A percentile compares a stretch with the other conserved stretches of the same genome.
phyloP scores from a whole-genome alignment of 2,888 invertebrate species.

The Acholoe squamosa region DNA sequence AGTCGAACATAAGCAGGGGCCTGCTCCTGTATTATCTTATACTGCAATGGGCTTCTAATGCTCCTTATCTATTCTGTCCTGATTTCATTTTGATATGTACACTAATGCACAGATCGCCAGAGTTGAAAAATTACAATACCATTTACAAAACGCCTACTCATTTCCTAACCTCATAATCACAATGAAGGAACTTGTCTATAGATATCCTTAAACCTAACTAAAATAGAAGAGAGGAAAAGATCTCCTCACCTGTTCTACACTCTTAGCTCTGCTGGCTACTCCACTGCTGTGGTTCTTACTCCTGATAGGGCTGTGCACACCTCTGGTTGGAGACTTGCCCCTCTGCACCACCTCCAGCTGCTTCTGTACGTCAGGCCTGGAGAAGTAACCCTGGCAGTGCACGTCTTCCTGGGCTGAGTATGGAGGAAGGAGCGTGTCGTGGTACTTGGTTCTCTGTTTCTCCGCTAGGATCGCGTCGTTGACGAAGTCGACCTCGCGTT shows the following conservation, averaged over 20 bases:
- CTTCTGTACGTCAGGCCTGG: not conserved
- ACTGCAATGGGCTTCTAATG: no score
- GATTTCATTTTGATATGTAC: no score
- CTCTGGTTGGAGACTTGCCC: not conserved
- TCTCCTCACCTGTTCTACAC: not conserved
- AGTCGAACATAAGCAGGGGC: no score
- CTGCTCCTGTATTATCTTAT: no score
- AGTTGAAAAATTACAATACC: no score
- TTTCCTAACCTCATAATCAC: no score
- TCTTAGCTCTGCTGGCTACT: not conserved
- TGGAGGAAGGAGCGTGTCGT: conserved; percentile 78
- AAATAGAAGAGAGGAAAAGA: not conserved
- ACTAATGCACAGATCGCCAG: no score
- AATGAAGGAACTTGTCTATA: no score
- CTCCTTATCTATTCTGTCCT: no score
- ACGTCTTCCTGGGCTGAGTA: conserved; percentile 78
- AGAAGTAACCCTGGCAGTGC: conserved; percentile 76
- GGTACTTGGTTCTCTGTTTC: conserved; percentile 76
- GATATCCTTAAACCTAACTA: no score
- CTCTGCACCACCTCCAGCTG: not conserved
- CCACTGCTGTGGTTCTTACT: not conserved
- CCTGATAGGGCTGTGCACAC: not conserved
- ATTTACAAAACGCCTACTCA: no score
- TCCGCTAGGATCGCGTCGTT: conserved; percentile 80
- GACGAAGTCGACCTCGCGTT: conserved; percentile 76